These are phyloP conservation scores for Hoplias malabaricus DNA, from an alignment of 2,113 vertebrate genomes.

Conservation along the genomic window DNA sequence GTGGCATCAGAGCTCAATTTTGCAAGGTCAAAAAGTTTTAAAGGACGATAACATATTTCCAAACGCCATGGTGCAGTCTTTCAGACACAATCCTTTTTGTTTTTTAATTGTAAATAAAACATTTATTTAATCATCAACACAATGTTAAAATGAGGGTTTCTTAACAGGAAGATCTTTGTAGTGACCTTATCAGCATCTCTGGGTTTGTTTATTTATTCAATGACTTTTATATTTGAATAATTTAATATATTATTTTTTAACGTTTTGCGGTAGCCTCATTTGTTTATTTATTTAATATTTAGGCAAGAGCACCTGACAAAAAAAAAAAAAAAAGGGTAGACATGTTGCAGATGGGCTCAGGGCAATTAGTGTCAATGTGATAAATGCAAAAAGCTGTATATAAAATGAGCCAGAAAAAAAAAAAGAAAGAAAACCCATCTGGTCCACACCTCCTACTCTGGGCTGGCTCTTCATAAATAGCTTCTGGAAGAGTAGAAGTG, in stretches of 20 bases:
- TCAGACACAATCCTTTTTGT: conserved; percentile 43
- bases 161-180: conserved; percentile 2
- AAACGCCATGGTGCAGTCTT: conserved; percentile 37
- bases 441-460: conserved; percentile 49
- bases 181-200: conserved; percentile 37
- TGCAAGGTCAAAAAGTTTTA: conserved; percentile 45
- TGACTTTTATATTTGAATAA: conserved; percentile 13
- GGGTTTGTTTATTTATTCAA: conserved; percentile 36
- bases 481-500: conserved; percentile 41
- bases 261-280: conserved; percentile 8
- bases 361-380: conserved; percentile 58
- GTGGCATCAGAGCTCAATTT: conserved; percentile 43
- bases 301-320: conserved; percentile 28
- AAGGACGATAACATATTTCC: conserved; percentile 51
- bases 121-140: conserved; percentile 47
- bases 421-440: conserved; percentile 52
- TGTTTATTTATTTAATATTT: conserved; percentile 34
- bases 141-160: conserved; percentile 20
- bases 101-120: conserved; percentile 55
- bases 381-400: conserved; percentile 57
- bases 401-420: conserved; percentile 47
- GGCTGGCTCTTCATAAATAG: conserved; percentile 50
- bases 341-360: conserved; percentile 51
- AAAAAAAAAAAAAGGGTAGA: conserved; percentile 39
- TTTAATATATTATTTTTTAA: conserved; percentile 26